Conservation (phyloP, 2,797 vertebrate genomes). For the Loris lydekkerianus region DNA sequence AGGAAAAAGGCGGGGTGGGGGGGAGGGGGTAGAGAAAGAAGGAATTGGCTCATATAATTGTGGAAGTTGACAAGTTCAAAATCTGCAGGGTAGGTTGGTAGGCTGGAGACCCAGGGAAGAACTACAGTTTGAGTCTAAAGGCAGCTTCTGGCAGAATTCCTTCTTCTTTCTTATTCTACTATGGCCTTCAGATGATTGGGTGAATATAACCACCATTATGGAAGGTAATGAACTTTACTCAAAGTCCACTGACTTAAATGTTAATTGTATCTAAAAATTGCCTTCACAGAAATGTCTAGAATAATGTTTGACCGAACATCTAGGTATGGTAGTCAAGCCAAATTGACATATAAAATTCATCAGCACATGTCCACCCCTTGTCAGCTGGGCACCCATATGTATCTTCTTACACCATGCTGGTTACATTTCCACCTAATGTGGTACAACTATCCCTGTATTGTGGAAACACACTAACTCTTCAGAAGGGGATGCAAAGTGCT, state of each 20-base stretch:
- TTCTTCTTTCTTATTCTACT: not conserved
- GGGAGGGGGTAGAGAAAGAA: too few relatives aligned
- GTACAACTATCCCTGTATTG: not conserved
- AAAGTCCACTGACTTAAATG: not conserved
- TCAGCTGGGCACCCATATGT: not conserved
- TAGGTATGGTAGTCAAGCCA: not conserved
- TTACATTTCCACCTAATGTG: not conserved
- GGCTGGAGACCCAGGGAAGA: not conserved
- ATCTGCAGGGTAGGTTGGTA: not conserved
- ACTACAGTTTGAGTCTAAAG: not conserved
- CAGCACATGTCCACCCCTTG: not conserved
- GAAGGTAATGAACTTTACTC: not conserved
- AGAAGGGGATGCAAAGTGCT: not conserved
- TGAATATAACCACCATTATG: not conserved
- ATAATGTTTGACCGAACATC: not conserved
- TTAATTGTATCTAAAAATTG: not conserved
- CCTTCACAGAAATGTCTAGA: not conserved
- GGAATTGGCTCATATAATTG: not conserved
- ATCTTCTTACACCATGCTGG: not conserved
- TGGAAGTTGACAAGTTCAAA: not conserved
- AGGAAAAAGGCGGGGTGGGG: not conserved
- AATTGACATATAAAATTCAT: not conserved
- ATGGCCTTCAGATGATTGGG: not conserved
- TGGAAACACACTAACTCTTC: not conserved
- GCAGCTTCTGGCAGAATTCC: not conserved